Percentiles rank a stretch among this genome's conserved stretches.
These are phyloP conservation scores for Peucedramus taeniatus DNA, from an alignment of 2,113 vertebrate genomes.

Conservation along the genomic window DNA sequence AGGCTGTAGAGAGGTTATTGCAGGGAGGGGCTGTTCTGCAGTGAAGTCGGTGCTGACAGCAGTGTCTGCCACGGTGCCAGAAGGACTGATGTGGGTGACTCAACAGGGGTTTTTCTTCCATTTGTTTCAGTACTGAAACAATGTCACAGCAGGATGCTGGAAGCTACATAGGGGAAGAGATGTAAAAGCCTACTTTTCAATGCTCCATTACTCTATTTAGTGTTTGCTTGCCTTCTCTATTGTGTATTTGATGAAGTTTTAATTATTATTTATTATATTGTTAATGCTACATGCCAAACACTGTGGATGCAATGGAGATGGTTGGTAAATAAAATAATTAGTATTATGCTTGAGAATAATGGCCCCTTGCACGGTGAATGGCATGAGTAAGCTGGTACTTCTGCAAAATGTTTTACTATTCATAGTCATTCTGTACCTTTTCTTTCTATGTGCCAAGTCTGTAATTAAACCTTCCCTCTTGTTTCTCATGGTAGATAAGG, in stretches of 20 bases:
- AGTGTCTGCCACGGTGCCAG: not conserved
- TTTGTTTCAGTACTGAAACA: slow-evolving; percentile 14
- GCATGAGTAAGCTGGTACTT: not conserved
- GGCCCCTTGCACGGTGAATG: not conserved
- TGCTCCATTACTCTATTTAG: slow-evolving; percentile 7
- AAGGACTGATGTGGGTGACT: slow-evolving; percentile 1
- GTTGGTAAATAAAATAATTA: slow-evolving; percentile 11
- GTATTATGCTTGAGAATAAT: not conserved
- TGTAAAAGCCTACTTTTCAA: slow-evolving; percentile 34
- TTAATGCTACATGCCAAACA: not conserved
- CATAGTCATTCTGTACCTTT: not conserved
- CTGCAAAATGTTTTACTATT: not conserved
- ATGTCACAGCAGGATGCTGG: slow-evolving; percentile 36
- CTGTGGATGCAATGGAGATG: not conserved
- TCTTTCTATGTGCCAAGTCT: not conserved
- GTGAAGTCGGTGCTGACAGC: not conserved
- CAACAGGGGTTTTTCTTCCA: slow-evolving; percentile 10
- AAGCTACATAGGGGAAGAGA: not conserved
- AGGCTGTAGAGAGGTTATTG: not conserved
- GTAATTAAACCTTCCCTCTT: not conserved
- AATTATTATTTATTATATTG: slow-evolving; percentile 34
- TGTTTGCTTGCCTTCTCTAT: slow-evolving; percentile 25
- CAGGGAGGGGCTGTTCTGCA: not conserved
- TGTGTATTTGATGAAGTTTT: slow-evolving; percentile 23
- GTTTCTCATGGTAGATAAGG: not conserved